Base-by-base conservation (phyloP, 2,888 invertebrate genomes). In the Zaprionus obscuricornis region DNA sequence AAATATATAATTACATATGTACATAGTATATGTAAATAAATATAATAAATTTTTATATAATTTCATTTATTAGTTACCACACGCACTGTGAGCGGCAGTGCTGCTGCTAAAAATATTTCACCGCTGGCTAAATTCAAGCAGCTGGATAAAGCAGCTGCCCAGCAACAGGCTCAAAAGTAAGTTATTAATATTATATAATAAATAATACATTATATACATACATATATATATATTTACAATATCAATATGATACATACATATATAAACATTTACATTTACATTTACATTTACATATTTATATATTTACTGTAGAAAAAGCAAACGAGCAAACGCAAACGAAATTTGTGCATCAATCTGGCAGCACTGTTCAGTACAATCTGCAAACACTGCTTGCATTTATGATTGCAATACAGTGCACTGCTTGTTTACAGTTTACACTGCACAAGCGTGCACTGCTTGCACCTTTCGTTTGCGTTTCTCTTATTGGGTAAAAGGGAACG, bases 81-180 rank as follows among this genome's bases (percentile, higher is more conserved):
- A 66, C 88, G 88, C 59, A 88, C 91, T 92, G 93, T 94, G 89
- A 92, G 91, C 88, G 92, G 92, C 88, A 83, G 66, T 51, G 74
- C 85, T 91, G 90, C 91, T 90, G 66, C 91, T 90, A 89, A 95
- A 94, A 94, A 95, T 76, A 93, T 95, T 88, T 96, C 96, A 85
- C 96, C 97, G 69, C 96, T 97, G 91, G 95, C 96, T 88, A 97
- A 96, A 92, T 97, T 97, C 92, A 95, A 95, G 90, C 96, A 97
- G 92, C 93, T 97, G 91, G 97, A 97, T 91, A 95, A 95, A 89
- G 95, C 96, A 85, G 95, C 94, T 90, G 95, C 95, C 84, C 92
- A 93, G 87, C 93, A 93, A 87, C 93, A 93, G 88, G 90, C 91
- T 82, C 95, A 95, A 91, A 95, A 95, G 96, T 96, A 92, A 94